Evolutionary conservation across 2,888 invertebrate species (phyloP).

Genomic region (Danaus chrysippus): DNA sequence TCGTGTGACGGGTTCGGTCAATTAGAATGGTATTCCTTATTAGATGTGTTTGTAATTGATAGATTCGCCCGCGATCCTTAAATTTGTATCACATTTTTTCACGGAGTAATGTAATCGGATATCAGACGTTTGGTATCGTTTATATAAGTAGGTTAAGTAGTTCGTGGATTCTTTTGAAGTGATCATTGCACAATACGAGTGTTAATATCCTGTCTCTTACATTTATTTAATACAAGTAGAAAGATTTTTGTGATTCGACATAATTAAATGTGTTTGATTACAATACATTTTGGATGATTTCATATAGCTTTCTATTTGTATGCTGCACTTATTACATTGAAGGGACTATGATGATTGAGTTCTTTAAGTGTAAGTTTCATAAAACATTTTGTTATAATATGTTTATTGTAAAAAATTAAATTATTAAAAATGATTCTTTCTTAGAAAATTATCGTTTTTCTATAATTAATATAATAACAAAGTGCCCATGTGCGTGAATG

Average conservation of each 20-base stretch:
- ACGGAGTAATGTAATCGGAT: conserved; percentile 25
- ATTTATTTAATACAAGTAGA: conserved; percentile 14
- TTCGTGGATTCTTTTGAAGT: conserved; percentile 22
- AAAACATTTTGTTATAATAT: conserved; percentile 61
- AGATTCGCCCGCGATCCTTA: conserved; percentile 17
- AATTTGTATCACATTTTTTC: conserved; percentile 21
- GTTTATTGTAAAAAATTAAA: conserved; percentile 60
- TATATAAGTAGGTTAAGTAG: conserved; percentile 51
- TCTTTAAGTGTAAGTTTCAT: conserved; percentile 49
- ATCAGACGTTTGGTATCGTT: conserved; percentile 42
- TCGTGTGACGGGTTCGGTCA: conserved; percentile 25
- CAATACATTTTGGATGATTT: conserved; percentile 5
- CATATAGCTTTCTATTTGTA: conserved; percentile 15
- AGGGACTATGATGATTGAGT: conserved; percentile 11
- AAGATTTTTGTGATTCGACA: background rate
- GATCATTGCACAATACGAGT: conserved; percentile 17
- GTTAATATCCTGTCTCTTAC: conserved; percentile 8
- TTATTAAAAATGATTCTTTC: conserved; percentile 50
- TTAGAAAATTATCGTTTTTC: conserved; percentile 52
- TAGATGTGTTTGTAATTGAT: conserved; percentile 21
- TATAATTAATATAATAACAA: conserved; percentile 33
- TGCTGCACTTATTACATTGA: conserved; percentile 11
- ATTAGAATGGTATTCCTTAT: conserved; percentile 25
- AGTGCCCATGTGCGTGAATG: conserved; percentile 5
- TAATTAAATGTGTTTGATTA: conserved; percentile 8